Evolutionary conservation across 2,888 invertebrate genomes (phyloP), one percentile per base, ranked within the genome.

Genomic region (Callyntrura guangdongensis): DNA sequence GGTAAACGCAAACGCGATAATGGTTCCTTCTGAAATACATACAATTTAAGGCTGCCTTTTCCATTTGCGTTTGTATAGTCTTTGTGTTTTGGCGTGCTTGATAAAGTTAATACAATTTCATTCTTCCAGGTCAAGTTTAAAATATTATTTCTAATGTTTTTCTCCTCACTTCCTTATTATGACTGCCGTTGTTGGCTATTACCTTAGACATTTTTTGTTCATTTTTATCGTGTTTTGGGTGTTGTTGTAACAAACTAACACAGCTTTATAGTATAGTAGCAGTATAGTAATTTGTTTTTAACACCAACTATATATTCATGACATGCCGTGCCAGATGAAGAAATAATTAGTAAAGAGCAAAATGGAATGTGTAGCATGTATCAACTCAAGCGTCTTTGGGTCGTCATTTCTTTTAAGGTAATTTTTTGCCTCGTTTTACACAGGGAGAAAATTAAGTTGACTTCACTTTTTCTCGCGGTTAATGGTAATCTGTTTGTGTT

Each of bases 271-370:
- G n/a, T n/a, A 6, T 36, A 69, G 45, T 45, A 69, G 36, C 14
- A 36, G 69, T 45, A 6, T 6, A 45, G 20, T 27, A 67, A 69
- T 69, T 36, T 69, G 69, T 59, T 59, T 53, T 84, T 84, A 84
- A 84, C 84, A 84, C 84, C 84, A 84, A 67, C 84, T 84, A n/a
- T 84, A 84, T 69, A 84, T 84, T 84, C 84, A 53, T 84, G 53
- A 67, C 84, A 69, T 49, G 74, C 47, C 74, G 49, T 74, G 74
- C 74, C 74, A 72, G 45, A 82, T 82, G 45, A 82, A 82, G 82
- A 82, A 74, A 74, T 74, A 74, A 74, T 81, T 81, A 59, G 56
- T 11, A n/a, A n/a, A 81, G 79, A n/a, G 79, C 17, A 59, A 17
- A 79, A 59, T 20, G n/a, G 22, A 22, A 20, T 72, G 45, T n/a